Conservation (phyloP, 2,113 vertebrate genomes). For the Mandrillus leucophaeus region DNA sequence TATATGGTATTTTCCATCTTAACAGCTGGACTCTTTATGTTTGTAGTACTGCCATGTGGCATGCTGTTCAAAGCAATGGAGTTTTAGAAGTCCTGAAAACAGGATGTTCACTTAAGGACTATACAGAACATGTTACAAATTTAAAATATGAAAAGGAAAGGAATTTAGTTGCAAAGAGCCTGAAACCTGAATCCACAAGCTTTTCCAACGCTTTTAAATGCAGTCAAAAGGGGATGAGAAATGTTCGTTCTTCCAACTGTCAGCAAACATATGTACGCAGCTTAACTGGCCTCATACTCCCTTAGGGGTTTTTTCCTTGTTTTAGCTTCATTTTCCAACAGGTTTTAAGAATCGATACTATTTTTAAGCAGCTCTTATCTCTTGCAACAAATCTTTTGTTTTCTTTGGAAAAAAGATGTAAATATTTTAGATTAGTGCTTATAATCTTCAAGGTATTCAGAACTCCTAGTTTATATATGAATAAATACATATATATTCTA, state of each 20-base stretch:
- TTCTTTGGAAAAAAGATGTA: not conserved
- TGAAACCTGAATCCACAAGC: constrained; percentile 70
- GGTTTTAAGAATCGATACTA: constrained; percentile 50
- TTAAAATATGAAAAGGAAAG: constrained; percentile 57
- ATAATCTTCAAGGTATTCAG: not conserved
- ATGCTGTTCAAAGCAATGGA: constrained; percentile 69
- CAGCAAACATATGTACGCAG: constrained; percentile 69
- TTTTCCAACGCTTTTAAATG: constrained; percentile 42
- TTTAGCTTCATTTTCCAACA: constrained; percentile 53
- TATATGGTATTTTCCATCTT: constrained; percentile 73
- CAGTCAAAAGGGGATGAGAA: constrained; percentile 65
- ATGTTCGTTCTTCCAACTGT: constrained; percentile 73
- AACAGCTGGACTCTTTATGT: constrained; percentile 66
- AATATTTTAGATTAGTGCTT: not conserved
- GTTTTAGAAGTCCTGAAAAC: constrained; percentile 72
- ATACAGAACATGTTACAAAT: constrained; percentile 66
- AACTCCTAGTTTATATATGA: not conserved
- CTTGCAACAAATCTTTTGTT: not conserved
- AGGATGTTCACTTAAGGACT: constrained; percentile 69
- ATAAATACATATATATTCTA: not conserved
- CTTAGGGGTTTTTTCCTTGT: not conserved
- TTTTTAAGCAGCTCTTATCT: not conserved
- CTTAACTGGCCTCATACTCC: constrained; percentile 60
- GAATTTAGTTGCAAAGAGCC: constrained; percentile 56
- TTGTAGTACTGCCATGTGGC: constrained; percentile 65